Percentiles rank a stretch among this genome's conserved stretches.
Evolutionary conservation across 2,113 vertebrate genomes (phyloP).

Genomic region (Marcusenius ussheri): DNA sequence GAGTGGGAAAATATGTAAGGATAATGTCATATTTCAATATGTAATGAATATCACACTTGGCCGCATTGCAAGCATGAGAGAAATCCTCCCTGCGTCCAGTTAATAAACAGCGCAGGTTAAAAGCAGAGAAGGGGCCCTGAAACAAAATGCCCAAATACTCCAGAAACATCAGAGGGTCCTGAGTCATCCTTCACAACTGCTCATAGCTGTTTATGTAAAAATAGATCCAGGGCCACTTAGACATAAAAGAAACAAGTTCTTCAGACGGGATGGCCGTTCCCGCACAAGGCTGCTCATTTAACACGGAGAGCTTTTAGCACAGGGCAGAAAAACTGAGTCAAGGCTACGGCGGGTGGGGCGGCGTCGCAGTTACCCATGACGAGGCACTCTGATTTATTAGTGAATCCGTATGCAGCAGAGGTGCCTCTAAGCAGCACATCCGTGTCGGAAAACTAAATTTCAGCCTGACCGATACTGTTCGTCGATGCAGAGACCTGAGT

Average conservation of each 20-base stretch:
- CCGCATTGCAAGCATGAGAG: neutral
- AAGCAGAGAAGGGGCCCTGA: constrained; percentile 32
- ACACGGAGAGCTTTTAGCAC: constrained; percentile 71
- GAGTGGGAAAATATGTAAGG: neutral
- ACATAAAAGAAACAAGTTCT: constrained; percentile 60
- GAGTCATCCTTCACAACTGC: constrained; percentile 21
- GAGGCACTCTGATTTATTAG: constrained; percentile 78
- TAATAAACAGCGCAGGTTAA: neutral
- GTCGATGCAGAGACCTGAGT: constrained; percentile 38
- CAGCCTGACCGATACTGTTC: constrained; percentile 77
- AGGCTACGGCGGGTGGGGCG: constrained; percentile 67
- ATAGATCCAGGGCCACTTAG: constrained; percentile 52
- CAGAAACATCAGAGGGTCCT: constrained; percentile 28
- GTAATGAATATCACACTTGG: neutral
- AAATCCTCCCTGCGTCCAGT: no score
- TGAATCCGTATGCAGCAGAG: constrained; percentile 72
- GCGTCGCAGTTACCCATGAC: constrained; percentile 75
- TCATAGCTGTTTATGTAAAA: constrained; percentile 48
- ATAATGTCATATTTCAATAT: neutral
- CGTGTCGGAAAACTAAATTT: constrained; percentile 71
- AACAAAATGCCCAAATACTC: constrained; percentile 46
- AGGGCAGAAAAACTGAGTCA: constrained; percentile 57
- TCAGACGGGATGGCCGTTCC: constrained; percentile 58
- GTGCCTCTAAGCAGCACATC: constrained; percentile 73
- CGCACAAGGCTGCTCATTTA: constrained; percentile 58